Percentiles rank a stretch among this genome's conserved stretches.
These are phyloP conservation scores for Latrodectus geometricus DNA, from an alignment of 1,140 invertebrate species.

Conservation along the genomic window DNA sequence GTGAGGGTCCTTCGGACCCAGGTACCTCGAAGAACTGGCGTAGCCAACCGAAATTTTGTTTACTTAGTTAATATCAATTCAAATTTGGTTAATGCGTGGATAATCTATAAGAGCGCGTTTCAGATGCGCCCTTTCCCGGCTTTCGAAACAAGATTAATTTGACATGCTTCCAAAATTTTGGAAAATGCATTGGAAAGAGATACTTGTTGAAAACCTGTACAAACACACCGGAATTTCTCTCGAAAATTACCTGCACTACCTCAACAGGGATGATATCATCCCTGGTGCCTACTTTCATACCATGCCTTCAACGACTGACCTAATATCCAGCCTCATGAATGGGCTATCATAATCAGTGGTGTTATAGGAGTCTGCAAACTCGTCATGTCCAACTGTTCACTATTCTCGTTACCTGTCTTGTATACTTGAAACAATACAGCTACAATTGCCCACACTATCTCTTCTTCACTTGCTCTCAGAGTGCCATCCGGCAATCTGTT, in stretches of 20 bases:
- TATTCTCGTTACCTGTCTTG: not conserved
- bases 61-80: too few species aligned
- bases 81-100: too few species aligned
- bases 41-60: too few species aligned
- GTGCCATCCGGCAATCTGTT: not conserved
- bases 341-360: not conserved
- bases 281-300: not conserved
- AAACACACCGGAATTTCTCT: not conserved
- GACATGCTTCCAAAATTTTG: not conserved
- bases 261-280: not conserved
- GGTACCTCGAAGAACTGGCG: too few species aligned
- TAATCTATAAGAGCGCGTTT: not conserved
- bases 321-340: not conserved
- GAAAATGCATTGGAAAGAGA: not conserved
- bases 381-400: not conserved
- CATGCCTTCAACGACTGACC: not conserved
- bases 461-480: not conserved
- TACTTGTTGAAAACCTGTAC: not conserved
- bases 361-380: not conserved
- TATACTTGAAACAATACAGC: not conserved
- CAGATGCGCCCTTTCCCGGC: not conserved
- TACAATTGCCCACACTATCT: not conserved
- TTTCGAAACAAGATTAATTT: not conserved
- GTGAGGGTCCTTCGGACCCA: too few species aligned
- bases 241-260: not conserved